Percentiles rank a stretch among this genome's conserved stretches.
These are phyloP conservation scores for mouse (Mus musculus) DNA, from an alignment of 2,113 vertebrate genomes.

Conservation along the genomic window DNA sequence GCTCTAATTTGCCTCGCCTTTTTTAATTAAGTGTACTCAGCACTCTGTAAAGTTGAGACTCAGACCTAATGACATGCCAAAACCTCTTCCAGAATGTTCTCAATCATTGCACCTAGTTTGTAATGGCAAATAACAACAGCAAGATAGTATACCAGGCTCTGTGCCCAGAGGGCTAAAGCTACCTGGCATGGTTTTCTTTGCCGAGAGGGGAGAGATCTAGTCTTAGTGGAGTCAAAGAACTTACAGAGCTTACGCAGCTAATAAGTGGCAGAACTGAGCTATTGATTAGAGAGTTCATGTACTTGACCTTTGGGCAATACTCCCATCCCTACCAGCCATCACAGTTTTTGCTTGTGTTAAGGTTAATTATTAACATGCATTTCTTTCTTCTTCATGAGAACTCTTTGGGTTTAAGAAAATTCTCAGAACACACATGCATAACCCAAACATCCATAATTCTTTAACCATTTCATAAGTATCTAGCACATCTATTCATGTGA, in stretches of 20 bases:
- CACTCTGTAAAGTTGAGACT: conserved; percentile 1
- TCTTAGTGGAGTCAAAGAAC: neutral
- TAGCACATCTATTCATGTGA: neutral
- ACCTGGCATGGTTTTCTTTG: neutral
- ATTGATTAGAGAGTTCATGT: neutral
- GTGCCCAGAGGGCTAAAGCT: neutral
- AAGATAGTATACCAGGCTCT: neutral
- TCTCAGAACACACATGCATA: neutral
- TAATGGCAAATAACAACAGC: neutral
- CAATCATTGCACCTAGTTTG: neutral
- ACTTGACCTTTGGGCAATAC: neutral
- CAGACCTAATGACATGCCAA: conserved; percentile 7
- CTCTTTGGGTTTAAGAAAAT: neutral
- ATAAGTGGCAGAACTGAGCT: neutral
- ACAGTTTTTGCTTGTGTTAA: conserved; percentile 1
- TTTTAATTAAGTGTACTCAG: neutral
- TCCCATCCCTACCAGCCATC: neutral
- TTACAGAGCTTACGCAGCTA: neutral
- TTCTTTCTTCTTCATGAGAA: conserved; percentile 33
- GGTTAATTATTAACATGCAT: conserved; percentile 26
- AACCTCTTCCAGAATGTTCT: conserved; percentile 11
- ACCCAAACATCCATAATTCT: neutral
- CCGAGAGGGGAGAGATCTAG: neutral
- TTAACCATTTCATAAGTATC: conserved; percentile 1
- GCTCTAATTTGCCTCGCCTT: neutral